Conservation (phyloP, 2,113 vertebrate genomes). For the Ochotona princeps region DNA sequence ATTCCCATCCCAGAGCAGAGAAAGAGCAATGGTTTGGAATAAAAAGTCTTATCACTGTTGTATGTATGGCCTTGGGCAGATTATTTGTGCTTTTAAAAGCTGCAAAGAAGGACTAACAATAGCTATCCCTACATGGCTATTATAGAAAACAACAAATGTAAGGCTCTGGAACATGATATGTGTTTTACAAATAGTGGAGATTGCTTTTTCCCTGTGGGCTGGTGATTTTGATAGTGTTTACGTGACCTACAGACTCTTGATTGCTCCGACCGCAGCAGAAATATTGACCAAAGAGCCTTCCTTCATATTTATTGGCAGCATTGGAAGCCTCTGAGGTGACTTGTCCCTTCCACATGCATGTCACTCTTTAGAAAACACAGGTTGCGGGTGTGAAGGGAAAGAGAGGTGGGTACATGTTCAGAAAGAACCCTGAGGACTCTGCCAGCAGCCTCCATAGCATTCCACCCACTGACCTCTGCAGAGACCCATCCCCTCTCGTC, state of each 20-base stretch:
- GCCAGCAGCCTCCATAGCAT: background rate
- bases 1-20: constrained; percentile 25
- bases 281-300: background rate
- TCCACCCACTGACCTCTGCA: constrained; percentile 15
- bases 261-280: constrained; percentile 19
- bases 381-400: background rate
- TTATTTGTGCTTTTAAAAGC: constrained; percentile 44
- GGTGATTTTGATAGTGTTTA: constrained; percentile 52
- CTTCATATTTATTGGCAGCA: background rate
- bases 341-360: background rate
- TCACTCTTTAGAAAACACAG: constrained; percentile 2
- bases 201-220: constrained; percentile 45
- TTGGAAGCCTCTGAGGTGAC: background rate
- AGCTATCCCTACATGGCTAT: constrained; percentile 25
- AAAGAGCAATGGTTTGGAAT: background rate
- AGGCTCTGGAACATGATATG: constrained; percentile 5
- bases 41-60: constrained; percentile 17
- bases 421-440: constrained; percentile 11
- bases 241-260: constrained; percentile 50
- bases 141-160: constrained; percentile 7
- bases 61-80: background rate
- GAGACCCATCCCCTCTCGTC: background rate
- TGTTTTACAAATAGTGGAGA: background rate
- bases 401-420: background rate
- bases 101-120: background rate